These are phyloP conservation scores for Augochlora pura DNA, from an alignment of 1,140 invertebrate species.

Conservation along the genomic window DNA sequence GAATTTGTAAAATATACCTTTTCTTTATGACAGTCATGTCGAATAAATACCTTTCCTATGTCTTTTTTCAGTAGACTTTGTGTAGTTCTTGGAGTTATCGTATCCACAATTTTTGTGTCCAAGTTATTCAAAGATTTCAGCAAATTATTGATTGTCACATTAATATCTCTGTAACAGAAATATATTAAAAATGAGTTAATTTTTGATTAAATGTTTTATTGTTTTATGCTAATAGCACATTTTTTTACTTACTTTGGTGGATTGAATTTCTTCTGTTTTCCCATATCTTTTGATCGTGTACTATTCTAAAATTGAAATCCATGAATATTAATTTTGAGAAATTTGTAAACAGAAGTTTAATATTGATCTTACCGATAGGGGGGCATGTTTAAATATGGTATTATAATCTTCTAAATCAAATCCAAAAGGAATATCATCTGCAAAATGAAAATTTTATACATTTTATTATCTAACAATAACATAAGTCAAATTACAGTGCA, in stretches of 20 bases:
- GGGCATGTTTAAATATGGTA: slow-evolving; percentile 41
- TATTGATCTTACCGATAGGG: slow-evolving; percentile 44
- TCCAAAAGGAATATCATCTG: slow-evolving; percentile 66
- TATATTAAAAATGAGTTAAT: slow-evolving; percentile 1
- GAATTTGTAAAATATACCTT: neutral
- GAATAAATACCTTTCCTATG: slow-evolving; percentile 62
- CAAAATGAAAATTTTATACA: slow-evolving; percentile 33
- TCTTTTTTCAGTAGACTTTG: slow-evolving; percentile 55
- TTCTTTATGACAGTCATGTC: neutral
- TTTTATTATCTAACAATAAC: neutral
- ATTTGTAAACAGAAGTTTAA: neutral
- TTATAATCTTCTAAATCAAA: slow-evolving; percentile 53
- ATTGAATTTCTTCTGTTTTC: slow-evolving; percentile 26
- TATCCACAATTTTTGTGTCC: slow-evolving; percentile 35
- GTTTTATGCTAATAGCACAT: neutral
- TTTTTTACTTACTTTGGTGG: slow-evolving; percentile 52
- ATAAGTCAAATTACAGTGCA: neutral
- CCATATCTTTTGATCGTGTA: neutral
- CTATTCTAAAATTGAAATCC: slow-evolving; percentile 41
- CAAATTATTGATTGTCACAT: slow-evolving; percentile 59
- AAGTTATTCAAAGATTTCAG: slow-evolving; percentile 53
- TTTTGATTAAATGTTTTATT: neutral
- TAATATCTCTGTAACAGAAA: slow-evolving; percentile 61
- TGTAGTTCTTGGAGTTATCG: slow-evolving; percentile 47
- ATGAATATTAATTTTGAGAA: slow-evolving; percentile 14